Evolutionary conservation across 2,888 invertebrate species (phyloP).

Genomic region (Pachliopta kotzebuea): DNA sequence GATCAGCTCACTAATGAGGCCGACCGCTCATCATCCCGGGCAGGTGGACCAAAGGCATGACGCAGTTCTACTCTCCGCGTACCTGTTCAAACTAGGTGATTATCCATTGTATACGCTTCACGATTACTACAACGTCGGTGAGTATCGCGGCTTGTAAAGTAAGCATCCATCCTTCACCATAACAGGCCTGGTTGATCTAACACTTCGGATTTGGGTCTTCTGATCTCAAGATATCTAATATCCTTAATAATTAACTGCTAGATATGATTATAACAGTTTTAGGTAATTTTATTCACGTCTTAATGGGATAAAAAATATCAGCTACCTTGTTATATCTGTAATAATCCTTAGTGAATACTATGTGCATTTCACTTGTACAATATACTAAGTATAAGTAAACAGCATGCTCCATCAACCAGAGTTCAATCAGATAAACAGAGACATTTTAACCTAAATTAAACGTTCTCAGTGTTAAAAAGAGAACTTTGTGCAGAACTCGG

Average conservation of each 20-base stretch:
- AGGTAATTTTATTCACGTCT: background rate
- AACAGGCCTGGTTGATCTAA: conserved; percentile 16
- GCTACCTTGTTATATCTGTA: background rate
- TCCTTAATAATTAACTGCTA: background rate
- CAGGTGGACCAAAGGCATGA: conserved; percentile 68
- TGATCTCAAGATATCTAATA: background rate
- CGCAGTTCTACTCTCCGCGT: conserved; percentile 72
- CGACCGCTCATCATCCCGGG: conserved; percentile 59
- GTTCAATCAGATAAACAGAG: background rate
- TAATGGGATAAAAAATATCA: background rate
- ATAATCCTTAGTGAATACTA: background rate
- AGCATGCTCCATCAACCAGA: background rate
- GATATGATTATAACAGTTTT: background rate
- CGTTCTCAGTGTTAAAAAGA: background rate
- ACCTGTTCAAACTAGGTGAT: conserved; percentile 80
- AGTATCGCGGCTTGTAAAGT: conserved; percentile 66
- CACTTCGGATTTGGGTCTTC: background rate
- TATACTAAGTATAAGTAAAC: background rate
- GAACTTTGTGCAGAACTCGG: background rate
- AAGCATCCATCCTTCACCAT: conserved; percentile 42
- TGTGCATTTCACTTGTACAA: background rate
- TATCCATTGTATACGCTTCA: conserved; percentile 76
- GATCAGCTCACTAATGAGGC: conserved; percentile 74
- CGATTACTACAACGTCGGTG: conserved; percentile 66
- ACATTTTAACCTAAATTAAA: background rate